Evolutionary conservation across 2,888 invertebrate genomes (phyloP).

Genomic region (Scaeva pyrastri): DNA sequence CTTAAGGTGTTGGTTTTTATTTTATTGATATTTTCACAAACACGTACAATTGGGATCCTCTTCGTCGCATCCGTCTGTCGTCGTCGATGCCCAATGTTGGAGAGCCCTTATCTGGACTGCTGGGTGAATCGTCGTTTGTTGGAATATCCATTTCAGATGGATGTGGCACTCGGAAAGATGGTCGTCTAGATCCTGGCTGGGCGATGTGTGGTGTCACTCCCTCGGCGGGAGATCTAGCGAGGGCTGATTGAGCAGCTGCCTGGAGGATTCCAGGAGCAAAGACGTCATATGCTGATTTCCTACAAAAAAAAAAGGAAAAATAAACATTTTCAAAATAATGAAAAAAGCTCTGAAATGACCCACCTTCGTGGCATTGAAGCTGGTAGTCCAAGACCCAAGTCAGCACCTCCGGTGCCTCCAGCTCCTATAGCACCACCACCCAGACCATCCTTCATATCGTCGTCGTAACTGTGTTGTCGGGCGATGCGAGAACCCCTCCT

Average conservation of each 20-base stretch:
- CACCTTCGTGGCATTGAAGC: slow-evolving; percentile 89
- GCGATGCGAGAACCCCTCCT: slow-evolving; percentile 87
- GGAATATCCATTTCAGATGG: slow-evolving; percentile 85
- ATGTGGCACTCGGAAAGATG: slow-evolving; percentile 87
- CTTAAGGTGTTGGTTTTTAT: slow-evolving; percentile 24
- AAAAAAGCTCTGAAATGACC: background rate
- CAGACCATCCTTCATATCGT: slow-evolving; percentile 86
- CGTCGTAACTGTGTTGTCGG: slow-evolving; percentile 93
- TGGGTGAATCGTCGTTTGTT: slow-evolving; percentile 85
- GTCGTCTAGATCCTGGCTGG: slow-evolving; percentile 85
- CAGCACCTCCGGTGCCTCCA: slow-evolving; percentile 79
- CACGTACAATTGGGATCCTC: slow-evolving; percentile 93
- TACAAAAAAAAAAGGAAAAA: slow-evolving; percentile 52
- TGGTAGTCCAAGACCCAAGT: slow-evolving; percentile 88
- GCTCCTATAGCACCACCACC: slow-evolving; percentile 76
- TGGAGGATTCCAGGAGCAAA: slow-evolving; percentile 87
- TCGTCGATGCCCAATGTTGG: slow-evolving; percentile 88
- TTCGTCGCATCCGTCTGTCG: slow-evolving; percentile 89
- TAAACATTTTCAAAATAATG: background rate
- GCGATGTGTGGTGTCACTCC: slow-evolving; percentile 81
- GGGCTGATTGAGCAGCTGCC: slow-evolving; percentile 81
- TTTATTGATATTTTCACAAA: background rate
- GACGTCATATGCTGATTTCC: slow-evolving; percentile 92
- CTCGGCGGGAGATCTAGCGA: slow-evolving; percentile 82
- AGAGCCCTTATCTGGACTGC: slow-evolving; percentile 85